Evolutionary conservation across 2,113 vertebrate genomes (phyloP), one percentile per base, ranked within the genome.

Genomic region (Crotalus viridis): DNA sequence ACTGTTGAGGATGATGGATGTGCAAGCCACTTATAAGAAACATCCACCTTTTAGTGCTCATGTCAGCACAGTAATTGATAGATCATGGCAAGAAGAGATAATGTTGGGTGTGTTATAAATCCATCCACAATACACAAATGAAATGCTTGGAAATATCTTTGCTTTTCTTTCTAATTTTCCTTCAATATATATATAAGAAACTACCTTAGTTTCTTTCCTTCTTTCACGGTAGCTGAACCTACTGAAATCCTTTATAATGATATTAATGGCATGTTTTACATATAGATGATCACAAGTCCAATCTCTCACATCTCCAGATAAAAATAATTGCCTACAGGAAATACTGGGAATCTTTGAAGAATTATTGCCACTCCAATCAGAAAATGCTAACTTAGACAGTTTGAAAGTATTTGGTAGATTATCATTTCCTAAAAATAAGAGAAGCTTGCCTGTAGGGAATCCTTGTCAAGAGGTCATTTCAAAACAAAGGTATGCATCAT

Each of bases 191-290:
- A 55, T 33, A 1, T 0, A 26, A 56, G 55, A 56, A 17, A n/a
- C 64, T 69, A 15, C 1, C 1, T 0, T 56, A 26, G 28, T 26
- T 17, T 92, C 88, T 0, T 0, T 55, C 39, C 57, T 95, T 94
- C 61, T 92, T 93, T 54, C 54, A 28, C 0, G 0, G 4, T 39
- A 0, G 0, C 0, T 56, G 33, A 33, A 46, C 4, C 28, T 19
- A 22, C 54, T 46, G 21, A 61, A 10, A 57, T 61, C 21, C 85
- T 87, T 15, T 61, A 26, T 48, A 43, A 90, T 48, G 24, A 64
- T 88, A 95, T 92, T 93, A 33, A 39, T 28, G 89, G 61, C 90
- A 26, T 28, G 88, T 33, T 74, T 74, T 74, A 5, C 64, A 15
- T 74, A 33, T 74, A 69, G 64, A 33, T n/a, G 4, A 69, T 69